Evolutionary conservation across 1,140 invertebrate genomes (phyloP).

Genomic region (Scaptomyza graminum): DNA sequence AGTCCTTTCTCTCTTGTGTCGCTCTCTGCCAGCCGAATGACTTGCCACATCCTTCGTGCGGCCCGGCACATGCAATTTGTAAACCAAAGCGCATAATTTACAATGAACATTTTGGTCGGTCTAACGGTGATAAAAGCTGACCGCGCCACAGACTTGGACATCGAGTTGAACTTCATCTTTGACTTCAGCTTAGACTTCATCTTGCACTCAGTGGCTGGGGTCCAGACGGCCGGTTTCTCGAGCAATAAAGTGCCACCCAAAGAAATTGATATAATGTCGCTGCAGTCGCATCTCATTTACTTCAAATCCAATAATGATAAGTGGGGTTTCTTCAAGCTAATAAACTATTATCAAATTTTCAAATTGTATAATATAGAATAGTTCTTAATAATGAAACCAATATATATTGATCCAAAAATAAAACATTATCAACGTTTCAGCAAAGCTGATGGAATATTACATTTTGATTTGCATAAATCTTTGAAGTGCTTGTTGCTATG

Average conservation of each 20-base stretch:
- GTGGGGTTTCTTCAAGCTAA: no score
- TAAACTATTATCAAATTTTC: no score
- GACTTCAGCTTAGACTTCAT: not conserved
- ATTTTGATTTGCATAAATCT: no score
- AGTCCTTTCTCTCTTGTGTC: constrained; percentile 27
- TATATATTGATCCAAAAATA: no score
- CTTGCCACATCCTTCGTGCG: constrained; percentile 67
- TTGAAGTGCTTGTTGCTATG: no score
- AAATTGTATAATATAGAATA: no score
- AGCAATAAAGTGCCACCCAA: constrained; percentile 36
- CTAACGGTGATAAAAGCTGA: constrained; percentile 42
- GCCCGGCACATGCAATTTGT: constrained; percentile 76
- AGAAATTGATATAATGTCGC: constrained; percentile 18
- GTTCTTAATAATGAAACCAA: no score
- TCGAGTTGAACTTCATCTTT: constrained; percentile 18
- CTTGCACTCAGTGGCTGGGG: not conserved
- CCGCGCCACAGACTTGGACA: constrained; percentile 40
- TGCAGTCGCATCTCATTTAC: not conserved
- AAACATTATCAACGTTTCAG: no score
- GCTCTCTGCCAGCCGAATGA: constrained; percentile 21
- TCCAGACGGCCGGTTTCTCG: not conserved
- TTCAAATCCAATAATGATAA: not conserved
- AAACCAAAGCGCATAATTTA: constrained; percentile 81
- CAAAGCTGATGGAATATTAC: no score
- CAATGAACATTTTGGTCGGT: constrained; percentile 58